phyloP scores from a whole-genome alignment of 2,113 vertebrate genomes.

The Aspidoscelis tigris region DNA sequence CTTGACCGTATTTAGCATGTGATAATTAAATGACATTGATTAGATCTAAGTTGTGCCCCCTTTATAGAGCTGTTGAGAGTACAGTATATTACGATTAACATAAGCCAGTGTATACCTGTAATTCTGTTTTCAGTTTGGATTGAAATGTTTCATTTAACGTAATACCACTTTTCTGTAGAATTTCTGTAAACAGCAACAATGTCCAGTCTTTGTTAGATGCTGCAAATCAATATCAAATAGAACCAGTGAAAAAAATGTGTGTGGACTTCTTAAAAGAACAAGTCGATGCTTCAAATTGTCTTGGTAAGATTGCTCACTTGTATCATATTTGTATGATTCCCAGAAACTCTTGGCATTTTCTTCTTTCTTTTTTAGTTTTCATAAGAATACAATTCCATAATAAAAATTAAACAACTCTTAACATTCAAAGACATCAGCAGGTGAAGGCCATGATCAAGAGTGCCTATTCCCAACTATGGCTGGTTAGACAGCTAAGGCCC shows the following conservation, averaged over 20 bases:
- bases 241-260: constrained; percentile 99
- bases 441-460: too few species aligned
- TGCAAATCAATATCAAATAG: constrained; percentile 98
- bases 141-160: constrained; percentile 41
- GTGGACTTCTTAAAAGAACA: constrained; percentile 97
- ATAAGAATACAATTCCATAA: too few species aligned
- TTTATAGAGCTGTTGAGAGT: not conserved
- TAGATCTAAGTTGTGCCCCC: too few species aligned
- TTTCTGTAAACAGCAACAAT: constrained; percentile 97
- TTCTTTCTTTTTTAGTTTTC: too few species aligned
- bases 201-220: constrained; percentile 96
- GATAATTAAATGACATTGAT: too few species aligned
- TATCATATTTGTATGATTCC: not conserved
- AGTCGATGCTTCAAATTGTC: constrained; percentile 96
- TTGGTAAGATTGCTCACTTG: constrained; percentile 81
- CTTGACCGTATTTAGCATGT: too few species aligned
- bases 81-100: constrained; percentile 12
- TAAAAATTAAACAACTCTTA: too few species aligned
- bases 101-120: not conserved
- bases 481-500: too few species aligned
- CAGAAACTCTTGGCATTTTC: not conserved
- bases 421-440: too few species aligned
- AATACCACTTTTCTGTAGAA: constrained; percentile 76
- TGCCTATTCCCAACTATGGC: too few species aligned
- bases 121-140: not conserved